Percentiles rank a stretch among this genome's conserved stretches.
Evolutionary conservation across 1,140 invertebrate species (phyloP).

Genomic region (Centruroides vittatus): DNA sequence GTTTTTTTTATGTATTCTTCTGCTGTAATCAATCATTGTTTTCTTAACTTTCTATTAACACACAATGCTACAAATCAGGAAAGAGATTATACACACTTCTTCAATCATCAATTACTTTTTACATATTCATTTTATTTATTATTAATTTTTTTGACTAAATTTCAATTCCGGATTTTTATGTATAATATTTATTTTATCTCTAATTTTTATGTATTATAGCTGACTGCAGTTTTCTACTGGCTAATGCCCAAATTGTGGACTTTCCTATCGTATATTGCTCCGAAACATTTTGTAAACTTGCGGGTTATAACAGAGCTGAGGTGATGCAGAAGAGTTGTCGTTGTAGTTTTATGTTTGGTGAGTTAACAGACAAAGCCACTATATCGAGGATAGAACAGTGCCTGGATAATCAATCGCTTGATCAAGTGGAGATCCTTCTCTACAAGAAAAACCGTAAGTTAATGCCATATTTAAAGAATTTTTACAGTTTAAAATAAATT

Average conservation of each 20-base stretch:
- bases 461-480: not conserved
- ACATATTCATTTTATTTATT: no score
- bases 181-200: no score
- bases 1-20: no score
- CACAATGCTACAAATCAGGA: no score
- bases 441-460: slow-evolving; percentile 99
- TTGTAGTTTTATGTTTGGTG: slow-evolving; percentile 98
- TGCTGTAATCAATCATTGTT: no score
- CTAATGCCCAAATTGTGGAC: slow-evolving; percentile 99
- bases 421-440: slow-evolving; percentile 89
- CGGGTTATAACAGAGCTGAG: slow-evolving; percentile 96
- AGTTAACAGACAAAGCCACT: slow-evolving; percentile 92
- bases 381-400: slow-evolving; percentile 82
- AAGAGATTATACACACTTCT: no score
- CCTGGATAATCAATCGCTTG: slow-evolving; percentile 85
- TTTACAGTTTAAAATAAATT: not conserved
- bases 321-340: slow-evolving; percentile 84
- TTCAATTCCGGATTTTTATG: no score
- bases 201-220: slow-evolving; percentile 36
- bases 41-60: no score
- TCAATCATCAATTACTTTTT: no score
- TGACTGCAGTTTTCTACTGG: slow-evolving; percentile 96
- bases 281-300: slow-evolving; percentile 98
- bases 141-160: no score
- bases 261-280: slow-evolving; percentile 99